Base-by-base conservation (phyloP, 2,113 vertebrate species). In the Onychorhynchus coronatus region DNA sequence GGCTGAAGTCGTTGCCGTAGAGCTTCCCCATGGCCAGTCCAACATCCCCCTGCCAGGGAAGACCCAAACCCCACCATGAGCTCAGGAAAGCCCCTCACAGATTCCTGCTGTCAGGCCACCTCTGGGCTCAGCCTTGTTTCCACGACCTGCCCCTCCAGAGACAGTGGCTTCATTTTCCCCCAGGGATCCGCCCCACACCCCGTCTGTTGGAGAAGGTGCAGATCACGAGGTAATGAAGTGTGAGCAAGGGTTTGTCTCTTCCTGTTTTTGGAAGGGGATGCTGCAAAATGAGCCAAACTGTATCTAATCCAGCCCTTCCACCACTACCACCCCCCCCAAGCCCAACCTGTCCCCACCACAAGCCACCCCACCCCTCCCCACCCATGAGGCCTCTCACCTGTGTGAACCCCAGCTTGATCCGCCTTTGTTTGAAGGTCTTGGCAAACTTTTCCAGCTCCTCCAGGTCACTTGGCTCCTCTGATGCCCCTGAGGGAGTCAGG, bases 21-120 rank as follows among this genome's bases (percentile, higher is more conserved):
- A 99, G 99, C 94, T 99, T 99, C 33, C 99, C 99, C 99, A 99
- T 99, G 1, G 99, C 99, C 44, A 99, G 97, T 27, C 99, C 99
- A 18, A 99, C 99, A 0, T 99, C 99, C 6, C 99, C 99, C 99
- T 99, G 97, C 22, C 71, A 39, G 9, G 65, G 22, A 24, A 68
- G 67, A 88, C 30, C 14, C 37, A 25, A 37, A 73, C 10, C 23
- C 59, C 71, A 12, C 7, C 2, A 8, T 39, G 24, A 49, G 82
- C 30, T 53, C 55, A 56, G 55, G 33, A n/a, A n/a, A 46, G 4
- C 0, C 20, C 21, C 30, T 46, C 13, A 11, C 19, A 39, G 66
- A 24, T 55, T 41, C 27, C 79, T 23, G 30, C 31, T 56, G 18
- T 20, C 66, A 53, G 13, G 66, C 12, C 37, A n/a, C 70, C 22